A percentile compares a stretch with the other conserved stretches of the same genome.
phyloP scores from a whole-genome alignment of 2,888 invertebrate genomes.

The Eremobia ochroleuca region DNA sequence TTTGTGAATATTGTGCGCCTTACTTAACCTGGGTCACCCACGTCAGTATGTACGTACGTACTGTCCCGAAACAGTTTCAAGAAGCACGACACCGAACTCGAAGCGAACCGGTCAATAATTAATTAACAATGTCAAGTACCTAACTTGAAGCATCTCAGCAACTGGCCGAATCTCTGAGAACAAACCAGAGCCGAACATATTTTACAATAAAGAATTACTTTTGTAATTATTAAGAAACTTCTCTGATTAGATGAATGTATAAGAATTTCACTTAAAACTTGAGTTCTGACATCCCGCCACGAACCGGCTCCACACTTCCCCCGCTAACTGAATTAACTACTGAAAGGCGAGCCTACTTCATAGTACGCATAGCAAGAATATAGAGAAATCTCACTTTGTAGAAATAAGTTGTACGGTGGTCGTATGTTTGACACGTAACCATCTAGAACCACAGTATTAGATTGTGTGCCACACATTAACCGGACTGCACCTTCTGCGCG shows the following conservation, averaged over 20 bases:
- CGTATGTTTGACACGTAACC: not conserved
- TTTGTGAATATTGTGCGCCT: no score
- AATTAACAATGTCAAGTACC: constrained; percentile 32
- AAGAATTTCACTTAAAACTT: constrained; percentile 52
- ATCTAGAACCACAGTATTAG: not conserved
- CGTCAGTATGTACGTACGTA: no score
- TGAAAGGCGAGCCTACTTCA: constrained; percentile 17
- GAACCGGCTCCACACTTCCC: constrained; percentile 17
- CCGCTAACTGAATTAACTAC: constrained; percentile 22
- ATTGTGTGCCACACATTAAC: not conserved
- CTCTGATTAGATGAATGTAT: constrained; percentile 30
- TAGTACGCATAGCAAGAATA: not conserved
- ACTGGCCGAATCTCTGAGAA: not conserved
- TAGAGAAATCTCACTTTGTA: constrained; percentile 4
- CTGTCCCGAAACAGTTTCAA: not conserved
- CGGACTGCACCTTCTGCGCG: constrained; percentile 14
- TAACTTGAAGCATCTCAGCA: constrained; percentile 9
- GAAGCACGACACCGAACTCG: not conserved
- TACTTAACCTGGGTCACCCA: no score
- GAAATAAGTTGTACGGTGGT: no score
- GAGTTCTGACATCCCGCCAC: constrained; percentile 4
- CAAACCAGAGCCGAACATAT: constrained; percentile 26
- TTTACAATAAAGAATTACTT: constrained; percentile 39
- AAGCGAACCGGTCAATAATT: not conserved
- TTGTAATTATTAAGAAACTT: constrained; percentile 29